Evolutionary conservation across 1,140 invertebrate species (phyloP).

Genomic region (Zophobas morio): DNA sequence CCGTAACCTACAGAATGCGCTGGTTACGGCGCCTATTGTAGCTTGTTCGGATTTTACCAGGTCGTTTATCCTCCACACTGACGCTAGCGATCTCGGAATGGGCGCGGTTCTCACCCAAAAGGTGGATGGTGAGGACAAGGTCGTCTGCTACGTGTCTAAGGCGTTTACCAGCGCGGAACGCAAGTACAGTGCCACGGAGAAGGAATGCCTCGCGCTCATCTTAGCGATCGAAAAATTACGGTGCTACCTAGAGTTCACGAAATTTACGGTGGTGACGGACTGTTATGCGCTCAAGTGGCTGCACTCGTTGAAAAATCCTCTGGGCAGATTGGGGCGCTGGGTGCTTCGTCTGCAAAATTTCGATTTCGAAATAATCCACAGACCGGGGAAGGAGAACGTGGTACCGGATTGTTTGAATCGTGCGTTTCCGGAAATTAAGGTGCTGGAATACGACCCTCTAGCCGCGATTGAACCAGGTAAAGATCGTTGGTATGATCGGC

Average conservation of each 20-base stretch:
- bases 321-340: conserved; percentile 67
- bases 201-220: not conserved
- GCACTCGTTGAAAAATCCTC: conserved; percentile 64
- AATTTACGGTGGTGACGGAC: conserved; percentile 69
- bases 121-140: not conserved
- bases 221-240: conserved; percentile 57
- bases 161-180: not conserved
- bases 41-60: conserved; percentile 60
- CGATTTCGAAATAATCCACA: conserved; percentile 65
- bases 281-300: conserved; percentile 68
- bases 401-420: conserved; percentile 63
- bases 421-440: conserved; percentile 27
- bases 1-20: conserved; percentile 30
- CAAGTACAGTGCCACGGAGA: conserved; percentile 45
- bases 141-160: not conserved
- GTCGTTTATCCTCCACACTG: conserved; percentile 56
- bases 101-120: conserved; percentile 57
- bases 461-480: too few species aligned
- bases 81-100: conserved; percentile 50
- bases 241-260: conserved; percentile 64
- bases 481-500: too few species aligned
- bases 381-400: conserved; percentile 61
- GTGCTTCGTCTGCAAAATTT: conserved; percentile 64
- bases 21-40: conserved; percentile 59
- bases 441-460: not conserved